Evolutionary conservation across 1,140 invertebrate genomes (phyloP).

Genomic region (Pygmarrhopalites habei): DNA sequence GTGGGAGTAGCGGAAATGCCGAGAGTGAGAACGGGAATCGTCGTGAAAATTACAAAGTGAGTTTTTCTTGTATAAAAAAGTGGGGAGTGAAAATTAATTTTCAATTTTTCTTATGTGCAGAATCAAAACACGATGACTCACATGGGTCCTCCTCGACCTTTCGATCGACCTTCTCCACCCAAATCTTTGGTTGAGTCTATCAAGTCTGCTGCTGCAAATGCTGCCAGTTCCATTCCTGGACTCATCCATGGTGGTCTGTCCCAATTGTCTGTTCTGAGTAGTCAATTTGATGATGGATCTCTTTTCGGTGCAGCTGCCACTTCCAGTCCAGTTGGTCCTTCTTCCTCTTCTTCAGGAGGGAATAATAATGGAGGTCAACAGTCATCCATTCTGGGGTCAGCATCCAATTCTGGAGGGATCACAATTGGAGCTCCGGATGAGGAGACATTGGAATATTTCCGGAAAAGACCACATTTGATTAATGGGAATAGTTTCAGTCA

Average conservation of each 20-base stretch:
- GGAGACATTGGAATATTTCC: constrained; percentile 37
- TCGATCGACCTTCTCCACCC: background rate
- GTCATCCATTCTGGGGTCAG: background rate
- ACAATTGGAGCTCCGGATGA: constrained; percentile 11
- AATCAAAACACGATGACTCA: constrained; percentile 2
- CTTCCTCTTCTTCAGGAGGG: background rate
- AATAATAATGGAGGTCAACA: no score
- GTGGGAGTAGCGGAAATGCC: no score
- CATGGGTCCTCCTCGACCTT: constrained; percentile 9
- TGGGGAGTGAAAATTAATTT: no score
- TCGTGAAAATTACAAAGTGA: no score
- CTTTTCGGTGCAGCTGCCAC: background rate
- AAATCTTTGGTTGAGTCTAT: constrained; percentile 2
- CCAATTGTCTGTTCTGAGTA: background rate
- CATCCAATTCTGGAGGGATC: background rate
- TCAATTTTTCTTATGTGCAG: no score
- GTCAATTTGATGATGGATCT: background rate
- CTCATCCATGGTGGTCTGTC: constrained; percentile 27
- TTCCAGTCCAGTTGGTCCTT: background rate
- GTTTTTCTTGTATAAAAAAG: no score
- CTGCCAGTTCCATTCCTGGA: constrained; percentile 20
- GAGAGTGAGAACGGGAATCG: no score
- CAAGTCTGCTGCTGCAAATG: constrained; percentile 7
- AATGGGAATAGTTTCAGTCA: constrained; percentile 11
- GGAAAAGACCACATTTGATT: constrained; percentile 36